Evolutionary conservation across 2,888 invertebrate genomes (phyloP).

Genomic region (Melipona beecheii): DNA sequence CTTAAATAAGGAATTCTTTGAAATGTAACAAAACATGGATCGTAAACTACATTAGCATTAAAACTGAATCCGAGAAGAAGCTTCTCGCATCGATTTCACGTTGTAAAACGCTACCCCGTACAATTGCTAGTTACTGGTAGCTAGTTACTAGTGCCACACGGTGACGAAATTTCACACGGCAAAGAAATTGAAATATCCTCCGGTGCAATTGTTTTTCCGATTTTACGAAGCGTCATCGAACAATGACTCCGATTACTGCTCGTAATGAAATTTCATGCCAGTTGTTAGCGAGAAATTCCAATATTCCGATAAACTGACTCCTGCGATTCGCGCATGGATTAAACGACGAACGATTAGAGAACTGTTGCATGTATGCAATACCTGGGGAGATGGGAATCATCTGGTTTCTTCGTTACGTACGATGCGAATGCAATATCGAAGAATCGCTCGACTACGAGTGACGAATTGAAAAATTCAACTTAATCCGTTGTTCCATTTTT

Average conservation of each 20-base stretch:
- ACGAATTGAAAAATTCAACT: neutral
- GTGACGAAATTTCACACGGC: neutral
- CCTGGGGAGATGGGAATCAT: neutral
- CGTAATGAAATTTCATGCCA: constrained; percentile 41
- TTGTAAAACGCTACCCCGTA: neutral
- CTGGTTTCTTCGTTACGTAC: neutral
- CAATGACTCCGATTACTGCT: constrained; percentile 28
- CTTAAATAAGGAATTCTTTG: too few relatives aligned
- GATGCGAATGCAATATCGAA: neutral
- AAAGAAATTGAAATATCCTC: constrained; percentile 13
- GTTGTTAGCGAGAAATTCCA: constrained; percentile 37
- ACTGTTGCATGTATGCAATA: neutral
- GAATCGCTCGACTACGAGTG: neutral
- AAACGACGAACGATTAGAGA: constrained; percentile 5
- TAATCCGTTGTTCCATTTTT: neutral
- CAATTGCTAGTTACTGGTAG: too few relatives aligned
- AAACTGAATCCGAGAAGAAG: neutral
- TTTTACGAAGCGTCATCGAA: constrained; percentile 13
- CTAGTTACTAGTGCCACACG: neutral
- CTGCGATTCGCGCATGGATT: constrained; percentile 10
- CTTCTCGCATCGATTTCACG: neutral
- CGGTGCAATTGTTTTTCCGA: constrained; percentile 29
- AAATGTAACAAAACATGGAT: too few relatives aligned
- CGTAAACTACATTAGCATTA: neutral
- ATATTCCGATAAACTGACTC: constrained; percentile 38